Conservation (phyloP, 2,888 invertebrate genomes). For the Gymnosoma rotundatum region DNA sequence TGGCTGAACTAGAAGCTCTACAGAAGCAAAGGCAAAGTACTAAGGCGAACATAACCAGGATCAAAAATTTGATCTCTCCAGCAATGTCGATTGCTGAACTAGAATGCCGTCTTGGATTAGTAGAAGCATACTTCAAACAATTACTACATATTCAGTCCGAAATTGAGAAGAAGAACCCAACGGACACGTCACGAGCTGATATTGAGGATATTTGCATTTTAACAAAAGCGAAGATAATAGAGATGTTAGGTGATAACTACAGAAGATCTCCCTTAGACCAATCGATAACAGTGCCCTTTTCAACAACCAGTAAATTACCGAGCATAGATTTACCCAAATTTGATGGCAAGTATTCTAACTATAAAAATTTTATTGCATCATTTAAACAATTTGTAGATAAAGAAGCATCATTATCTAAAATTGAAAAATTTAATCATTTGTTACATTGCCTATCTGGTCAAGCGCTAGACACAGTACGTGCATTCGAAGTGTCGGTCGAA, state of each 20-base stretch:
- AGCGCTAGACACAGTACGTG: slow-evolving; percentile 20
- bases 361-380: slow-evolving; percentile 53
- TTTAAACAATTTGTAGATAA: slow-evolving; percentile 44
- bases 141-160: slow-evolving; percentile 4
- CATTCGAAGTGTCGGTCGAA: slow-evolving; percentile 22
- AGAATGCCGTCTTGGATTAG: background rate
- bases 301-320: slow-evolving; percentile 34
- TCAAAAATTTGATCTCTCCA: background rate
- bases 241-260: background rate
- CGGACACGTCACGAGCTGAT: background rate
- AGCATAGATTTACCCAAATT: slow-evolving; percentile 41
- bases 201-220: slow-evolving; percentile 8
- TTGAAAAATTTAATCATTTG: slow-evolving; percentile 40
- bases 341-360: slow-evolving; percentile 51
- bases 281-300: no score
- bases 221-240: slow-evolving; percentile 27
- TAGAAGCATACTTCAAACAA: slow-evolving; percentile 12
- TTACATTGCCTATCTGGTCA: slow-evolving; percentile 20
- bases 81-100: background rate
- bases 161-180: background rate
- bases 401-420: slow-evolving; percentile 31
- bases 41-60: background rate
- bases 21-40: background rate
- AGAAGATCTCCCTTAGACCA: no score
- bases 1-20: background rate